Base-by-base conservation (phyloP, 1,140 invertebrate species). In the Pachyrhynchus sulphureomaculatus region DNA sequence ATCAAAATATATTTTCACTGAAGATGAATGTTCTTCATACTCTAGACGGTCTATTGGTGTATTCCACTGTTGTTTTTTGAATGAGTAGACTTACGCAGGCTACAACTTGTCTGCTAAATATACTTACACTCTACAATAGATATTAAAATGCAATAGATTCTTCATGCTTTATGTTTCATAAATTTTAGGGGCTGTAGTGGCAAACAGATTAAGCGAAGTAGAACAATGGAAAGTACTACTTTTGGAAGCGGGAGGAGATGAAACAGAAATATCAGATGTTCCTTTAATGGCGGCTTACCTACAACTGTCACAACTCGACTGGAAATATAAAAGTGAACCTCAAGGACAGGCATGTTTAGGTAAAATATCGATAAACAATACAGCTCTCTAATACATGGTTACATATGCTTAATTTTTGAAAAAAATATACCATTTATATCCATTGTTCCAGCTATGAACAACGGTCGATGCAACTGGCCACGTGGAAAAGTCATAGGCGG, bases 301-400 rank as follows among this genome's bases (percentile, higher is more conserved):
- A 4, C 93, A 95, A 73, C 80, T 93, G 5, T 93, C 89, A 55
- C 86, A 92, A 72, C 76, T 95, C 9, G 93, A 96, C 72, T 98
- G 94, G 94, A 85, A 91, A 69, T 96, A 95, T 73, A 92, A 92
- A 75, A 94, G 91, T 2, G 92, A 94, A 73, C 91, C 93, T 0
- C 89, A 93, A 74, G 87, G 87, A 48, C 86, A 86, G 2, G 84
- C 87, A 0, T 94, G 92, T 72, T 81, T 93, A 67, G 92, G 90
- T 85, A 65, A 20, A 18, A 37, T 20, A 44, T 17, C 32, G 6
- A 23, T 10, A 20, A 0, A 9, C 2, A 45, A 20, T 24, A 12
- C 17, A 5, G 12, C 1, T 6, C 13, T 39, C 37, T 8, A 37
- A 52, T 1, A 36, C 3, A 24, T 1, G n/a, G 34, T n/a, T n/a